Conservation (phyloP, 2,113 vertebrate species). For the Sardina pilchardus region DNA sequence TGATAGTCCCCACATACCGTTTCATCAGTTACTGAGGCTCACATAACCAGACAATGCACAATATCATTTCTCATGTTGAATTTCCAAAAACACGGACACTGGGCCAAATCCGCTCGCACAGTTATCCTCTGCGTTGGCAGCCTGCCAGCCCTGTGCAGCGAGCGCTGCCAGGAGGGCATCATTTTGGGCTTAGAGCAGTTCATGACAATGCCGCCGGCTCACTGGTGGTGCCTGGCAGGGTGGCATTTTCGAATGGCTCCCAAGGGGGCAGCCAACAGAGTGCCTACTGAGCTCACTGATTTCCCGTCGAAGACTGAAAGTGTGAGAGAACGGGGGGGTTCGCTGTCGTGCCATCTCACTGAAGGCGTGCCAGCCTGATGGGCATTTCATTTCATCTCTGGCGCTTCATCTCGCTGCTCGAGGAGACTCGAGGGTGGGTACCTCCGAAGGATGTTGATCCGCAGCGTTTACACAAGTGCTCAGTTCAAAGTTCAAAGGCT, state of each 20-base stretch:
- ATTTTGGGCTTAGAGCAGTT: conserved; percentile 58
- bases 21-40: background rate
- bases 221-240: conserved; percentile 26
- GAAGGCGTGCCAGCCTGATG: background rate
- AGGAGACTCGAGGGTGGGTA: background rate
- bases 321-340: background rate
- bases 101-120: background rate
- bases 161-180: conserved; percentile 58
- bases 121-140: conserved; percentile 42
- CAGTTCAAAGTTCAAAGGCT: conserved; percentile 18
- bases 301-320: background rate
- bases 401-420: background rate
- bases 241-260: conserved; percentile 5
- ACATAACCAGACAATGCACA: background rate
- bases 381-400: background rate
- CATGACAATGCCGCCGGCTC: conserved; percentile 56
- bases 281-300: background rate
- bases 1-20: background rate
- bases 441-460: background rate
- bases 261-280: background rate
- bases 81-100: conserved; percentile 11
- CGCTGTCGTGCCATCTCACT: background rate
- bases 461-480: background rate
- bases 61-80: conserved; percentile 2
- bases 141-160: conserved; percentile 59